Base-by-base conservation (phyloP, 2,888 invertebrate genomes). In the Anorthoa munda region DNA sequence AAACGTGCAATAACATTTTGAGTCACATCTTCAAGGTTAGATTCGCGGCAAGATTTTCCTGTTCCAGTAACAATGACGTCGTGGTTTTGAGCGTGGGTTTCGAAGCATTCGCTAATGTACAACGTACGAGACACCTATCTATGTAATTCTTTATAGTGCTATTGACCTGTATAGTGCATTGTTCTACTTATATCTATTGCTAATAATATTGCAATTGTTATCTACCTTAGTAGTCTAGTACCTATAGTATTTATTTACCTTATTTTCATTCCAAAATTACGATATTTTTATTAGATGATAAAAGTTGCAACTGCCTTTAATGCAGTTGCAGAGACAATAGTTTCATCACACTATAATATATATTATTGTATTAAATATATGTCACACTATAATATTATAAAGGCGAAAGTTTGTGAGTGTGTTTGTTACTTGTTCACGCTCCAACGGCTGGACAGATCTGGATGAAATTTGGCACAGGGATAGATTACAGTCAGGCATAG, bases 21-120 rank as follows among this genome's bases (percentile, higher is more conserved):
- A 46, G 46, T 13, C 3, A 59, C 26, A 15, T 3, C 2, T 21
- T 26, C 26, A 68, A 78, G 60, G 77, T 60, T 5, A 63, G 45
- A 21, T 65, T 31, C 12, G 13, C 21, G 21, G 1, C 23, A 45
- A 66, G 5, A 56, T 80, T 81, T 61, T 71, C 81, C 81, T 81
- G 79, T 75, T 75, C 23, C 0, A 53, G 1, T 39, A 51, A 21
- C 21, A 59, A 64, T 69, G 50, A 12, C 23, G 46, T 66, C 48
- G 45, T 65, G 39, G 13, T 65, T 51, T 51, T 12, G 0, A 23
- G 2, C 56, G 23, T 53, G 31, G 18, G 63, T 2, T 39, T 7
- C 2, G 11, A 21, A 5, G 46, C 7, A 31, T 26, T 1, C 18
- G 23, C 31, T 18, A 17, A 39, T 15, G 1, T 23, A 17, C 7